These are phyloP conservation scores for Pimephales promelas DNA, from an alignment of 2,113 vertebrate species.

Conservation along the genomic window DNA sequence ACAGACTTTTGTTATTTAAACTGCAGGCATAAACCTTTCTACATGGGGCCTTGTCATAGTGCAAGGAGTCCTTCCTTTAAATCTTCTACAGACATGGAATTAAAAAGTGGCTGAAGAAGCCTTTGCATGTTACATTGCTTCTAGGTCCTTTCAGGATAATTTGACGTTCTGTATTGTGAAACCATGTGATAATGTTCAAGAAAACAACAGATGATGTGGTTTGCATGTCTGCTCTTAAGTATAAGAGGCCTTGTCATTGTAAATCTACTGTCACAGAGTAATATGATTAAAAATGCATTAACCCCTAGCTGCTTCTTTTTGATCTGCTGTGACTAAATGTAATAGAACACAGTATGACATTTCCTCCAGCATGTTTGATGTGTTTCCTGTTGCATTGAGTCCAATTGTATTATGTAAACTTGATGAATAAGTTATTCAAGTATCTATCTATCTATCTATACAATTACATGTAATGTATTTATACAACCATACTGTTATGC, in stretches of 20 bases:
- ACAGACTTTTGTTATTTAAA: neutral
- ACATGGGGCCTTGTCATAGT: neutral
- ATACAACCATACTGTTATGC: no score
- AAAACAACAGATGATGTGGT: neutral
- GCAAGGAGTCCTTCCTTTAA: neutral
- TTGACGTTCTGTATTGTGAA: neutral
- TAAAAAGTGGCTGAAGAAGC: neutral
- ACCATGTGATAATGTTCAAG: neutral
- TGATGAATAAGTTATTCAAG: no score
- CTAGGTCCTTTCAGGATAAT: neutral
- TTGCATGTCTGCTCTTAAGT: constrained; percentile 6
- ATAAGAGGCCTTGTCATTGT: constrained; percentile 14
- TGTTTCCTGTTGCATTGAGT: neutral
- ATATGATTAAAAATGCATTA: constrained; percentile 18
- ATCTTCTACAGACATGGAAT: neutral
- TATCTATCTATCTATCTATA: neutral
- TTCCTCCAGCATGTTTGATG: neutral
- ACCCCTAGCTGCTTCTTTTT: neutral
- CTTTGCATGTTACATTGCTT: neutral
- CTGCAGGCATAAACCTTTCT: neutral
- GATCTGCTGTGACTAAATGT: constrained; percentile 7
- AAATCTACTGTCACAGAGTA: neutral
- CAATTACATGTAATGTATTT: no score
- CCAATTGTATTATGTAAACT: no score
- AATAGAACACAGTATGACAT: neutral